Conservation (phyloP, 2,113 vertebrate genomes). For the Seriola aureovittata region DNA sequence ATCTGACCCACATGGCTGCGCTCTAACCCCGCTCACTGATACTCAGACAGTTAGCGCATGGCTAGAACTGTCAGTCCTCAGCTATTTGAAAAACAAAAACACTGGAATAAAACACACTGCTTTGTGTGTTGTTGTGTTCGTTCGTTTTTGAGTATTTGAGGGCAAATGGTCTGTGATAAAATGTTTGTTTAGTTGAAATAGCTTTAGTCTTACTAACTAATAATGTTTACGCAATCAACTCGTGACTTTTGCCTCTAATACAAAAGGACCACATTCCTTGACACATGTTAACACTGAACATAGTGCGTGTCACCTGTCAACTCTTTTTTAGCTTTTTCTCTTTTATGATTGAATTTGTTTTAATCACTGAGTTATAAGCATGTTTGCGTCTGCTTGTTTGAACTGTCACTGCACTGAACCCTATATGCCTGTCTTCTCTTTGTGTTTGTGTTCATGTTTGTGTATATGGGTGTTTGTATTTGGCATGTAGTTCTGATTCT, state of each 20-base stretch:
- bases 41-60: constrained; percentile 61
- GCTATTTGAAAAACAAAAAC: constrained; percentile 21
- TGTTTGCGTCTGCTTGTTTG: constrained; percentile 48
- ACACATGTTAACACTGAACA: constrained; percentile 3
- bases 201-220: constrained; percentile 26
- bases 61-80: constrained; percentile 27
- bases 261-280: constrained; percentile 7
- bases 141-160: no score
- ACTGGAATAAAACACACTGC: constrained; percentile 16
- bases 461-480: constrained; percentile 66
- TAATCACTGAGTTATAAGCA: constrained; percentile 45
- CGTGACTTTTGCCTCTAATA: not conserved
- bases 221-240: not conserved
- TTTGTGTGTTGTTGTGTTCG: constrained; percentile 39
- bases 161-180: constrained; percentile 9
- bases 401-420: constrained; percentile 44
- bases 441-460: constrained; percentile 3
- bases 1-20: constrained; percentile 58
- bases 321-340: not conserved
- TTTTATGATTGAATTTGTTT: constrained; percentile 36
- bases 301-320: constrained; percentile 21
- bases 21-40: constrained; percentile 66
- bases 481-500: constrained; percentile 86
- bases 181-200: constrained; percentile 1
- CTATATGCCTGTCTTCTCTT: constrained; percentile 48